Conservation (phyloP, 2,888 invertebrate species). For the Patella pellucida region DNA sequence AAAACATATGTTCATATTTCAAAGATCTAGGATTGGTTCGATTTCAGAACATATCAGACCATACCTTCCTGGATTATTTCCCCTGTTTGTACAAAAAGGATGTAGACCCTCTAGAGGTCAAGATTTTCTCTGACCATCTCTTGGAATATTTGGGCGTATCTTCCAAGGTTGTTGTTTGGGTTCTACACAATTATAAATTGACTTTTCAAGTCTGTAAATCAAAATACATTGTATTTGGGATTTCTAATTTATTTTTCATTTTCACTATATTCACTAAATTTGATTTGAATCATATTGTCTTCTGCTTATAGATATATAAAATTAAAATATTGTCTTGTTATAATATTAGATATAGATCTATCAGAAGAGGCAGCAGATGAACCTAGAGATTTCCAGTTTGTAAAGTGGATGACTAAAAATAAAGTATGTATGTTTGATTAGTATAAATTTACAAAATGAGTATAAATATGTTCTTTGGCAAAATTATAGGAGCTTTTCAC, state of each 20-base stretch:
- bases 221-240: too few relatives aligned
- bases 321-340: background rate
- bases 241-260: too few relatives aligned
- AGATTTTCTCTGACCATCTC: too few relatives aligned
- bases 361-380: slow-evolving; percentile 63
- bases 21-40: too few relatives aligned
- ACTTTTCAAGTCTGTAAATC: background rate
- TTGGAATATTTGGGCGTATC: background rate
- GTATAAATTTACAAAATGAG: too few relatives aligned
- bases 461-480: too few relatives aligned
- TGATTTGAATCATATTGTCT: background rate
- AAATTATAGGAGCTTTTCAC: too few relatives aligned
- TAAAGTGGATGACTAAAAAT: slow-evolving; percentile 95
- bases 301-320: slow-evolving; percentile 2
- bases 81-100: too few relatives aligned
- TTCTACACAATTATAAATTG: background rate
- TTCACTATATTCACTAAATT: background rate
- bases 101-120: too few relatives aligned
- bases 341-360: slow-evolving; percentile 74
- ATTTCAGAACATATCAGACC: too few relatives aligned
- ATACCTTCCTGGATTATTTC: too few relatives aligned
- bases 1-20: too few relatives aligned
- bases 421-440: slow-evolving; percentile 64
- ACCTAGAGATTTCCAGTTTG: slow-evolving; percentile 87
- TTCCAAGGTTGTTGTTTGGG: background rate